Percentiles rank a stretch among this genome's conserved stretches.
phyloP scores from a whole-genome alignment of 2,113 vertebrate species.

The Pipra filicauda region DNA sequence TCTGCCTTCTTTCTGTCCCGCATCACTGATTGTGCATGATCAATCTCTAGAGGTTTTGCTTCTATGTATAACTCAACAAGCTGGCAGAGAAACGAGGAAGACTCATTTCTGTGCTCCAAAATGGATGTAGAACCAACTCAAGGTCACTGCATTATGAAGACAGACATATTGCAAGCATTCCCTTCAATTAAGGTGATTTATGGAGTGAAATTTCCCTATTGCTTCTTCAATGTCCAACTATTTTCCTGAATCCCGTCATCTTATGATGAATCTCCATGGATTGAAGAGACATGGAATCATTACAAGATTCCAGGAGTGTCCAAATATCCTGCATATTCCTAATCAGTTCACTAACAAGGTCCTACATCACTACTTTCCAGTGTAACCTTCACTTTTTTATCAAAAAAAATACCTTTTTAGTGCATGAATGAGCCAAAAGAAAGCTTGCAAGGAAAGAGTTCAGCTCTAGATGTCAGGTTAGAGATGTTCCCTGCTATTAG shows the following conservation, averaged over 20 bases:
- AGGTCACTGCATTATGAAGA: background rate
- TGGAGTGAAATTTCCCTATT: background rate
- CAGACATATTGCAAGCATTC: background rate
- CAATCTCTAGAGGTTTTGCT: conserved; percentile 5
- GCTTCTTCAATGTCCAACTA: background rate
- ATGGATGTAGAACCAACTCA: background rate
- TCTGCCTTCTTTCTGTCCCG: conserved; percentile 15
- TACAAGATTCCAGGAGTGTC: background rate
- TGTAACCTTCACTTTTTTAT: background rate
- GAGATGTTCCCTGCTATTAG: background rate
- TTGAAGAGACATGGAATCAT: background rate
- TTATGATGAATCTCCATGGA: background rate
- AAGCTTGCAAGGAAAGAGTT: background rate
- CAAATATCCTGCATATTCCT: background rate
- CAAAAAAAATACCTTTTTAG: background rate
- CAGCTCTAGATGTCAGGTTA: background rate
- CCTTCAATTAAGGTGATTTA: conserved; percentile 23
- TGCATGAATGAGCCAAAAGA: background rate
- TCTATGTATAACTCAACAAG: conserved; percentile 35
- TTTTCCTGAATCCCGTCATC: background rate
- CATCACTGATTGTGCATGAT: conserved; percentile 49
- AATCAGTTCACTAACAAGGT: background rate
- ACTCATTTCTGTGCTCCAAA: background rate
- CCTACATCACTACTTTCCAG: background rate
- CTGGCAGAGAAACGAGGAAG: conserved; percentile 34